A percentile compares a stretch with the other conserved stretches of the same genome.
Conservation (phyloP, 1,140 invertebrate species). For the Microvelia longipes region DNA sequence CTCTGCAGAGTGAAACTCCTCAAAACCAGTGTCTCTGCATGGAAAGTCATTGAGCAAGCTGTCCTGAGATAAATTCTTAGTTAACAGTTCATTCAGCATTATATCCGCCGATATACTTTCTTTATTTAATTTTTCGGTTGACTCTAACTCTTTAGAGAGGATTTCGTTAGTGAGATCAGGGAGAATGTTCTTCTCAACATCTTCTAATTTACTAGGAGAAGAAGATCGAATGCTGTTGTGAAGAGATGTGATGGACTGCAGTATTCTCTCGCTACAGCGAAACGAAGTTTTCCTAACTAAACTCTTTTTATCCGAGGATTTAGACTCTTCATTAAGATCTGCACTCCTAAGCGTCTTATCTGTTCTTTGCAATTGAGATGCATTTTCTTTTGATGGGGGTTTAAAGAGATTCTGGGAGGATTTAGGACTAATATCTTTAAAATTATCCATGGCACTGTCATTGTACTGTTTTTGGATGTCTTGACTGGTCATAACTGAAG, state of each 20-base stretch:
- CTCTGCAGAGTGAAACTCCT: too few species aligned
- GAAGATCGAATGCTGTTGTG: not conserved
- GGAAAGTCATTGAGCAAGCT: too few species aligned
- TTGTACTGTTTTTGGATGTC: not conserved
- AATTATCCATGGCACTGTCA: not conserved
- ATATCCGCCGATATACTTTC: too few species aligned
- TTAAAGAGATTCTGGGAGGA: not conserved
- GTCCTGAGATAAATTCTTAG: too few species aligned
- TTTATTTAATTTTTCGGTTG: too few species aligned
- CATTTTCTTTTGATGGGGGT: not conserved
- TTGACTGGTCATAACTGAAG: too few species aligned
- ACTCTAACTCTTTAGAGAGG: too few species aligned
- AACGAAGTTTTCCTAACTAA: not conserved
- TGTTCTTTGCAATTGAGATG: not conserved
- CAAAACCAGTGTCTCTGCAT: too few species aligned
- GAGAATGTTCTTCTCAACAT: not conserved
- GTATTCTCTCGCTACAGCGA: not conserved
- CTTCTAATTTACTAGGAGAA: not conserved
- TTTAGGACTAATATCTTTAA: not conserved
- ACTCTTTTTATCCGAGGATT: not conserved
- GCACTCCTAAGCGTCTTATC: not conserved
- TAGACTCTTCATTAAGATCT: not conserved
- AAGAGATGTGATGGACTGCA: not conserved
- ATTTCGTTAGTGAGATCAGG: too few species aligned
- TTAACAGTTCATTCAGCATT: too few species aligned